Evolutionary conservation across 37 sponge, comb jelly and placozoan genomes (phyloP), one percentile per base, ranked within the genome.

Genomic region (Agelas oroides): DNA sequence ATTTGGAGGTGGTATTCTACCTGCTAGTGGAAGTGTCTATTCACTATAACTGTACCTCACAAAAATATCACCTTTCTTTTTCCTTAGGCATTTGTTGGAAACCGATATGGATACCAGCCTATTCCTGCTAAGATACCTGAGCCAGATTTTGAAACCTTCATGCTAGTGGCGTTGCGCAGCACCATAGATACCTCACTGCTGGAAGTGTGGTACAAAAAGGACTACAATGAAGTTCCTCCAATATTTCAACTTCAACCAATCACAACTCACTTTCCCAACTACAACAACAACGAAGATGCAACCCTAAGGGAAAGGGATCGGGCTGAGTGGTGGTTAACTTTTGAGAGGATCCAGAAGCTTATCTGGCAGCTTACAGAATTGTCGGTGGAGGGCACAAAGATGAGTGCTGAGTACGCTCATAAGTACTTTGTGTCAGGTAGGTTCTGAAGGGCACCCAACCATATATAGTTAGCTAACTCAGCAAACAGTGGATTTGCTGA

Each of bases 31-130:
- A n/a, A n/a, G n/a, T n/a, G n/a, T n/a, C n/a, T n/a, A n/a, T n/a
- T n/a, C n/a, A n/a, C n/a, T n/a, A n/a, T n/a, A n/a, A 46, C 8
- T 46, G 46, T 8, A 46, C 6, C 46, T 46, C 3, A 46, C 8
- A 8, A 46, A 46, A 3, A 46, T 46, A 46, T 46, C 8, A 8
- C 8, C 46, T 46, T 46, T 46, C 8, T 46, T 3, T 8, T 12
- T 46, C 8, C 46, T 21, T 62, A 92, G 93, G 80, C 85, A 20
- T 70, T 92, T 1, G 27, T 92, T 78, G 95, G 95, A 0, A 53
- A 92, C 79, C 80, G 88, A 2, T 94, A 94, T 83, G 95, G 95
- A 21, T 94, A 86, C 36, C 55, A 85, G 57, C 92, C 92, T 21
- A 71, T 94, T 65, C 88, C 85, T 41, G 88, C 87, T 27, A 74